phyloP scores from a whole-genome alignment of 1,140 invertebrate species.

The Eumeta japonica region DNA sequence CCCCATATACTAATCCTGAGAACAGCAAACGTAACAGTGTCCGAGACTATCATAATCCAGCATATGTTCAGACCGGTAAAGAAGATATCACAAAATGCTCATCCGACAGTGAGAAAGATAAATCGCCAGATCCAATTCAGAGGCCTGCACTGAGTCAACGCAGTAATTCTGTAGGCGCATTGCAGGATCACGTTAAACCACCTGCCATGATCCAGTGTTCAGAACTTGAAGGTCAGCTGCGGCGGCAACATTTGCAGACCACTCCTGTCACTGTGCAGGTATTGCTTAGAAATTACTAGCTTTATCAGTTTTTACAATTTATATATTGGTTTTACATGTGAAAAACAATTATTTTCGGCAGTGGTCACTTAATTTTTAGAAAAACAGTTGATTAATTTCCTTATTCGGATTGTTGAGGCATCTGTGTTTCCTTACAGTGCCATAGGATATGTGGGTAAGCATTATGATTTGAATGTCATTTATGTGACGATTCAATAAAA shows the following conservation, averaged over 20 bases:
- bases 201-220: constrained; percentile 14
- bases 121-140: not conserved
- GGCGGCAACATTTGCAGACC: constrained; percentile 11
- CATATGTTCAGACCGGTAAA: constrained; percentile 38
- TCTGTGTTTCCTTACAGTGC: no score
- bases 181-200: not conserved
- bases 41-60: constrained; percentile 26
- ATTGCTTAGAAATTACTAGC: not conserved
- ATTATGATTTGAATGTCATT: no score
- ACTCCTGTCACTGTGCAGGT: constrained; percentile 9
- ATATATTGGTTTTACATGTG: no score
- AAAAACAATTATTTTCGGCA: no score
- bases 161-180: constrained; percentile 41
- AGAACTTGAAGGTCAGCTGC: constrained; percentile 14
- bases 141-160: not conserved
- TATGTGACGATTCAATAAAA: no score
- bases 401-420: no score
- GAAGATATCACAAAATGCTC: constrained; percentile 10
- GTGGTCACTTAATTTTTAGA: no score
- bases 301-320: no score
- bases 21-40: constrained; percentile 8
- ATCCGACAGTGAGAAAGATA: constrained; percentile 1
- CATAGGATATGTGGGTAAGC: no score
- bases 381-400: no score
- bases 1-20: constrained; percentile 18